phyloP scores from a whole-genome alignment of 2,113 vertebrate species.

The Sinocyclocheilus rhinocerous region DNA sequence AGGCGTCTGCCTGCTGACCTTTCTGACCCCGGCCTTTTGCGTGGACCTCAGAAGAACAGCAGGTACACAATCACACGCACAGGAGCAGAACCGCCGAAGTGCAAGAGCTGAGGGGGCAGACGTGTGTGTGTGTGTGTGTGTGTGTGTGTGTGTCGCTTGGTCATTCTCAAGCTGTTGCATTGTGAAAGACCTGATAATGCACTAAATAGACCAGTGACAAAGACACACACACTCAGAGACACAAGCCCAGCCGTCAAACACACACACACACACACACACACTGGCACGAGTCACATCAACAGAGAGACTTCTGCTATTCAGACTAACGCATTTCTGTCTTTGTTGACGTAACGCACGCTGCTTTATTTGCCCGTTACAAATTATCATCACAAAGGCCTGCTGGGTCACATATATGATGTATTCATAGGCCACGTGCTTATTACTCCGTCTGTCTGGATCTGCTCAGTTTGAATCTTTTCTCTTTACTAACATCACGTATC shows the following conservation, averaged over 20 bases:
- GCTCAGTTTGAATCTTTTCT: not conserved
- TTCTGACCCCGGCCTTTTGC: conserved; percentile 68
- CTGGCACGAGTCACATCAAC: conserved; percentile 56
- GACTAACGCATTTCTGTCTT: conserved; percentile 47
- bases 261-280: conserved; percentile 43
- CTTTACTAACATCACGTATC: not conserved
- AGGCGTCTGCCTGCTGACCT: conserved; percentile 79
- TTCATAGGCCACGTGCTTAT: conserved; percentile 22
- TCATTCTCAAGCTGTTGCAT: conserved; percentile 54
- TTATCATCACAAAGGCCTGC: conserved; percentile 56
- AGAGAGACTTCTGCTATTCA: conserved; percentile 45
- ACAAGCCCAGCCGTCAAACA: conserved; percentile 58
- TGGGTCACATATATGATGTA: conserved; percentile 30
- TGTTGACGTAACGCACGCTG: conserved; percentile 48
- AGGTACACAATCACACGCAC: conserved; percentile 48
- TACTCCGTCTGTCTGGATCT: not conserved
- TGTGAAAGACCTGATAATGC: conserved; percentile 58
- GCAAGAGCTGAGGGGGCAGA: conserved; percentile 51
- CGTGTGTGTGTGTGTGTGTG: conserved; percentile 11
- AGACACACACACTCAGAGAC: conserved; percentile 48
- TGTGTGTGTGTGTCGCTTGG: not conserved
- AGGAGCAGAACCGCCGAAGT: conserved; percentile 55
- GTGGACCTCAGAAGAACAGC: conserved; percentile 69
- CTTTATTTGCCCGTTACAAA: conserved; percentile 50
- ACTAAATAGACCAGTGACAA: conserved; percentile 55